These are phyloP conservation scores for Drosophila carrolli DNA, from an alignment of 1,140 invertebrate genomes.

Conservation along the genomic window DNA sequence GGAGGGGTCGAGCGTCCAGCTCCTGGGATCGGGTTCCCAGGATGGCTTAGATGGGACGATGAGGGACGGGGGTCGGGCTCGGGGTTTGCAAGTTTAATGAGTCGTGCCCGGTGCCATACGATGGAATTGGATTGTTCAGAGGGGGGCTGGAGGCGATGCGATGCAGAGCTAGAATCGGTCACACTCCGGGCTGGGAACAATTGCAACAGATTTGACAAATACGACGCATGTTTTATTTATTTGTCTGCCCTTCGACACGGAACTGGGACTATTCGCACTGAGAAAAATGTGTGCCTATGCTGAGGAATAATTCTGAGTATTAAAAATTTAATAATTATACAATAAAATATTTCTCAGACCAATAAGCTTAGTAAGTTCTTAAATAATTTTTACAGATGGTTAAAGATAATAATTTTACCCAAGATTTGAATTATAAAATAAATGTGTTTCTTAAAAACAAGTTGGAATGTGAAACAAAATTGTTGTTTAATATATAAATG, in stretches of 20 bases:
- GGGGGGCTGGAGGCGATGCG: not conserved
- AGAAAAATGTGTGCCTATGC: not conserved
- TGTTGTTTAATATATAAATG: too few relatives aligned
- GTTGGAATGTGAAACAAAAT: too few relatives aligned
- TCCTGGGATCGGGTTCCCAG: conserved; percentile 5
- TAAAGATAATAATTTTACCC: too few relatives aligned
- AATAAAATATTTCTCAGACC: too few relatives aligned
- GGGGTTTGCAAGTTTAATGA: conserved; percentile 59
- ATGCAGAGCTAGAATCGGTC: conserved; percentile 24
- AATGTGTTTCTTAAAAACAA: too few relatives aligned
- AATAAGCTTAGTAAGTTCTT: too few relatives aligned
- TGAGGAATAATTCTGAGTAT: too few relatives aligned
- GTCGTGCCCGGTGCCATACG: conserved; percentile 39
- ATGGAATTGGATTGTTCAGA: conserved; percentile 6
- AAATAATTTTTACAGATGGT: too few relatives aligned
- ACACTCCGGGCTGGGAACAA: conserved; percentile 39
- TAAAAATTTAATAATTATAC: too few relatives aligned
- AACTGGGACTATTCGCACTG: not conserved
- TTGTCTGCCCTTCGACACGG: conserved; percentile 35
- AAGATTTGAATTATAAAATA: too few relatives aligned
- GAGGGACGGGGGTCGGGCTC: too few relatives aligned
- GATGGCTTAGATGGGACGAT: not conserved
- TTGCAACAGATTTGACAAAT: conserved; percentile 75
- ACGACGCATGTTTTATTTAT: conserved; percentile 66
- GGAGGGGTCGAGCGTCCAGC: conserved; percentile 26